These are phyloP conservation scores for Agelas oroides DNA, from an alignment of 37 sponge, comb jelly and placozoan genomes.

Conservation along the genomic window DNA sequence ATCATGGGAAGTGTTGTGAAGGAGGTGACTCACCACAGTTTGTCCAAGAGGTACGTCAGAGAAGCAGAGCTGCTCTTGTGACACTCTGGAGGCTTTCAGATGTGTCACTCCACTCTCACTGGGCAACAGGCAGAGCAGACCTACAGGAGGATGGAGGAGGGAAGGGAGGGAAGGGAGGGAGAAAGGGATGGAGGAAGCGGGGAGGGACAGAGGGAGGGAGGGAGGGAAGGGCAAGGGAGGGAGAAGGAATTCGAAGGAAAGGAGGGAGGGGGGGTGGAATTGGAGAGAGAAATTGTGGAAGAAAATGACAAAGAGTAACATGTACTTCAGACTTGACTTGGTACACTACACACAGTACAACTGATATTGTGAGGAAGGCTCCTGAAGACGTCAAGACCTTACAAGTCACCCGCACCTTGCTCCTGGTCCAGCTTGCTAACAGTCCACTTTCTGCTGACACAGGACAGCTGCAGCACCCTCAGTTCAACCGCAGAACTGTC, in stretches of 20 bases:
- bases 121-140: slow-evolving; percentile 47
- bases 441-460: slow-evolving; percentile 53
- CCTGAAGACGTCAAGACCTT: too few relatives aligned
- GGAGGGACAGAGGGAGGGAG: neutral
- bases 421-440: slow-evolving; percentile 27
- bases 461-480: slow-evolving; percentile 54
- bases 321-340: too few relatives aligned
- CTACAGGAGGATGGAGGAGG: neutral
- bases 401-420: slow-evolving; percentile 16
- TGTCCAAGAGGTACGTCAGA: slow-evolving; percentile 65
- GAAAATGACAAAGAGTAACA: neutral
- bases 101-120: slow-evolving; percentile 51
- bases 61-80: neutral
- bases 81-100: slow-evolving; percentile 30
- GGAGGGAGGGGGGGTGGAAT: too few relatives aligned
- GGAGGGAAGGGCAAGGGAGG: too few relatives aligned
- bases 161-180: neutral
- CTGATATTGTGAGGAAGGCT: too few relatives aligned
- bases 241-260: too few relatives aligned
- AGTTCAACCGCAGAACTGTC: slow-evolving; percentile 40
- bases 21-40: slow-evolving; percentile 27
- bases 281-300: too few relatives aligned
- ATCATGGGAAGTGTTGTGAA: too few relatives aligned
- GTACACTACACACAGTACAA: too few relatives aligned
- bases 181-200: neutral